phyloP scores from a whole-genome alignment of 2,113 vertebrate genomes.

The Thomomys bottae region DNA sequence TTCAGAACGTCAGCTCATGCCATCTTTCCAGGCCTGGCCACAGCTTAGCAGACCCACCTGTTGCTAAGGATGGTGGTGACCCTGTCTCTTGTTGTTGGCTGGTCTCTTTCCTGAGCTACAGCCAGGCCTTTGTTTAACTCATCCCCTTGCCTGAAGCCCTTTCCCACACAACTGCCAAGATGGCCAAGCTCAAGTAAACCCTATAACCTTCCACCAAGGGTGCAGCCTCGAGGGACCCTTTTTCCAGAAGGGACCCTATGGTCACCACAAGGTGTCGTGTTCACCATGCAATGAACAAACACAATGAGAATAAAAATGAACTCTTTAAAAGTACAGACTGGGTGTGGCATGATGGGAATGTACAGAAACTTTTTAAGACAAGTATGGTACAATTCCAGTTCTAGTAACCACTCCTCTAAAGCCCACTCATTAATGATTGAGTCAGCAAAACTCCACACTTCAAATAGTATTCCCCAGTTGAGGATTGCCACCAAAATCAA shows the following conservation, averaged over 20 bases:
- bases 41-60: too few relatives aligned
- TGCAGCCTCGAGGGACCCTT: too few relatives aligned
- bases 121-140: too few relatives aligned
- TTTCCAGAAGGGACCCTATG: too few relatives aligned
- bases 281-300: background rate
- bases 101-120: background rate
- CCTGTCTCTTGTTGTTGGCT: too few relatives aligned
- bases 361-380: background rate
- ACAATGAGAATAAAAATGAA: background rate
- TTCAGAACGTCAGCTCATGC: too few relatives aligned
- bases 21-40: background rate
- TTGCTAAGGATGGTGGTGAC: too few relatives aligned
- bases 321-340: background rate
- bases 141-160: too few relatives aligned
- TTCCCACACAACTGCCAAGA: too few relatives aligned
- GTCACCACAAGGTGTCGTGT: rapidly evolving
- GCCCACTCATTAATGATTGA: background rate
- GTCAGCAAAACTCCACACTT: background rate
- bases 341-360: background rate
- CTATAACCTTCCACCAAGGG: too few relatives aligned
- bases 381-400: background rate
- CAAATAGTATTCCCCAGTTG: background rate
- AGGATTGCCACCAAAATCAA: background rate
- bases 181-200: too few relatives aligned
- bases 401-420: background rate